Conservation (phyloP, 2,888 invertebrate species). For the Cataglyphis rosenhaueri region DNA sequence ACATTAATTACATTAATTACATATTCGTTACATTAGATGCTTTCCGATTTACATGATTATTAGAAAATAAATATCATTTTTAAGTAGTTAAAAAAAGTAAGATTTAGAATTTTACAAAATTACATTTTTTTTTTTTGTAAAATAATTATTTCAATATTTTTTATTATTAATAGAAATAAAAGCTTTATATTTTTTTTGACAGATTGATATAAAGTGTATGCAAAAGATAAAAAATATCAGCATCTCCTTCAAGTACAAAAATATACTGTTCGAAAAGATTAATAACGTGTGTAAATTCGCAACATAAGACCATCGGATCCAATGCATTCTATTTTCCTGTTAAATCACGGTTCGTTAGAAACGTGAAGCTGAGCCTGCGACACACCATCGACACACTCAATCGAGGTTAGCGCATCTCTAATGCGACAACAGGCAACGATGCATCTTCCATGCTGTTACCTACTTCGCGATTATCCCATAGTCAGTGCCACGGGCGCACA, state of each 20-base stretch:
- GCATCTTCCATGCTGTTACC: constrained; percentile 78
- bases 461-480: constrained; percentile 82
- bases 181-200: neutral
- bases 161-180: neutral
- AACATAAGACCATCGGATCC: neutral
- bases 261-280: neutral
- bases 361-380: constrained; percentile 45
- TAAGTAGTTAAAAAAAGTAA: neutral
- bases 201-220: neutral
- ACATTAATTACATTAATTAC: too few relatives aligned
- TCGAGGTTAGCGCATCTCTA: constrained; percentile 84
- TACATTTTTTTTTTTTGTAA: neutral
- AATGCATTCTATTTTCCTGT: constrained; percentile 48
- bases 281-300: neutral
- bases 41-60: neutral
- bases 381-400: constrained; percentile 70
- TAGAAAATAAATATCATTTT: too few relatives aligned
- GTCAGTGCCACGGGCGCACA: constrained; percentile 57
- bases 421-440: constrained; percentile 74
- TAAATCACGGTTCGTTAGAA: constrained; percentile 55
- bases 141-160: neutral
- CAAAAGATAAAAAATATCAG: neutral
- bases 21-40: neutral
- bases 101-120: neutral
- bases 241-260: neutral